Evolutionary conservation across 2,113 vertebrate genomes (phyloP).

Genomic region (Sebastes schlegelii): DNA sequence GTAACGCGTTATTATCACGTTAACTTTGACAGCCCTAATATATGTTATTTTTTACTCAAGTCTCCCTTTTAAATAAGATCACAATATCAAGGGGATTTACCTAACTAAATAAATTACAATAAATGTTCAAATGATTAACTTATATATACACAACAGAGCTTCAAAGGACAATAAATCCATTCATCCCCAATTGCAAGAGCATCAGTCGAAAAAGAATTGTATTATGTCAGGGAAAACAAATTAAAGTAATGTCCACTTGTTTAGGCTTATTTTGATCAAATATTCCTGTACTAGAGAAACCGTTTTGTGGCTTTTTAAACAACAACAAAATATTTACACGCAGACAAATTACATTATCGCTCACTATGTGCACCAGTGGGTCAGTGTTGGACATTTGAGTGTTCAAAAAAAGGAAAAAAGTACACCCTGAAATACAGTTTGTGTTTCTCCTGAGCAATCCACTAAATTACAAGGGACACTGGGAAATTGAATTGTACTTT

Average conservation of each 20-base stretch:
- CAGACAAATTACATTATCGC: too few species aligned
- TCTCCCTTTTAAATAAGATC: too few species aligned
- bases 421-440: neutral
- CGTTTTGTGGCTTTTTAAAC: too few species aligned
- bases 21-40: too few species aligned
- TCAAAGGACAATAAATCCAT: neutral
- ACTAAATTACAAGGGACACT: neutral
- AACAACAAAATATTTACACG: neutral
- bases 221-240: neutral
- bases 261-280: neutral
- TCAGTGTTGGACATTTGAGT: neutral
- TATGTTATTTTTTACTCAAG: too few species aligned
- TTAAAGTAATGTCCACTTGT: neutral
- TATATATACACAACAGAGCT: neutral
- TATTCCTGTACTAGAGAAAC: too few species aligned
- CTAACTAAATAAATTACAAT: too few species aligned
- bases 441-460: neutral
- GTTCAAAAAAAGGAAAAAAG: neutral
- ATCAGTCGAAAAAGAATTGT: neutral
- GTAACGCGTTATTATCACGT: too few species aligned
- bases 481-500: constrained; percentile 16
- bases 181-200: neutral
- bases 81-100: neutral
- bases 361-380: neutral
- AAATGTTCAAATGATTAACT: neutral